A percentile compares a stretch with the other conserved stretches of the same genome.
Evolutionary conservation across 2,113 vertebrate species (phyloP).

Genomic region (Polypterus bichir): DNA sequence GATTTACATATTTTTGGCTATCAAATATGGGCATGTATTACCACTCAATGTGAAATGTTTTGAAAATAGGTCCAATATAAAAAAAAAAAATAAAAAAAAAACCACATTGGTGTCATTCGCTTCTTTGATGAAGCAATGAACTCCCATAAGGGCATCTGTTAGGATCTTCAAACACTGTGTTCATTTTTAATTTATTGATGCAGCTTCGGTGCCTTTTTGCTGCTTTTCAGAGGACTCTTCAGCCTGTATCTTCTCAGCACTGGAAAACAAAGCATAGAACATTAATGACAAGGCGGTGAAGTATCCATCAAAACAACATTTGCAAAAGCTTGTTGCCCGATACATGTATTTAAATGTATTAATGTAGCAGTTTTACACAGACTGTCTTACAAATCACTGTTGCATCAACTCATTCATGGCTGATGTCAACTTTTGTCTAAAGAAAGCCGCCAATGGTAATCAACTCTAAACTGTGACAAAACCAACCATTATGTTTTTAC

Average conservation of each 20-base stretch:
- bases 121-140: not conserved
- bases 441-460: no score
- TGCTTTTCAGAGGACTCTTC: slow-evolving; percentile 14
- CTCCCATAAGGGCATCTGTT: no score
- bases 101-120: not conserved
- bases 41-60: not conserved
- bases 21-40: not conserved
- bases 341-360: no score
- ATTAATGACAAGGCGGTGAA: no score
- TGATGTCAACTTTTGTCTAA: no score
- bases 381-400: no score
- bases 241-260: slow-evolving; percentile 30
- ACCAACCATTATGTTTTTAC: no score
- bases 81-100: not conserved
- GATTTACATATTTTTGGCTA: not conserved
- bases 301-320: no score
- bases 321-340: no score
- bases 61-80: not conserved
- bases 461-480: no score
- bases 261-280: slow-evolving; percentile 14
- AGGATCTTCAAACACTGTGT: not conserved
- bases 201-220: not conserved
- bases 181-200: not conserved
- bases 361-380: no score
- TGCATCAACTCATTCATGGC: no score